Evolutionary conservation across 2,888 invertebrate species (phyloP).

Genomic region (Ophion obscuratus): DNA sequence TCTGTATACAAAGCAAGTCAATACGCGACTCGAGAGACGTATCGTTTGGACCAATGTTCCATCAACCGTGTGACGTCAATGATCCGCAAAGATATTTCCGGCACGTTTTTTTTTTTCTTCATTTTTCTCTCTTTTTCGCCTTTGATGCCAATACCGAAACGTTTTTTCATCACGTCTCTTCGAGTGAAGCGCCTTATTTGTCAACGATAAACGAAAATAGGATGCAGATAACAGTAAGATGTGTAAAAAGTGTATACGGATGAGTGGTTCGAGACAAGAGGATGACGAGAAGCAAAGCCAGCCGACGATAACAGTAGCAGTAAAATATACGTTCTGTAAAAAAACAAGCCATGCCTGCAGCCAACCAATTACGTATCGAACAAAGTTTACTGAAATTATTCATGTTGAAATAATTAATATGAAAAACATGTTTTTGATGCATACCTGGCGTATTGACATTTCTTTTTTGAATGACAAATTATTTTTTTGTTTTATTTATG

Average conservation of each 20-base stretch:
- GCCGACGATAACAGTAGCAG: background rate
- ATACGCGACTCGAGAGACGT: background rate
- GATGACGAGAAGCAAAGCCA: background rate
- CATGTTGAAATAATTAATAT: background rate
- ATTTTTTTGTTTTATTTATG: no score
- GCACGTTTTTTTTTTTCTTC: background rate
- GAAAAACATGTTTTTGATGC: no score
- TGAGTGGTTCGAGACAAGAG: background rate
- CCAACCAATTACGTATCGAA: no score
- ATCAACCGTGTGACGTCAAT: conserved; percentile 56
- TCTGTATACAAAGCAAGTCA: background rate
- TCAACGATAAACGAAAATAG: conserved; percentile 5
- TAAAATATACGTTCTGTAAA: background rate
- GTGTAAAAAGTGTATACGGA: background rate
- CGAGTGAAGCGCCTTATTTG: conserved; percentile 11
- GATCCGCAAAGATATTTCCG: conserved; percentile 34
- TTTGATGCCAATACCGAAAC: conserved; percentile 24
- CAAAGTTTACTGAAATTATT: background rate
- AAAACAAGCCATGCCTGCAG: background rate
- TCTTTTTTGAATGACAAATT: no score
- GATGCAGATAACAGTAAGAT: conserved; percentile 2
- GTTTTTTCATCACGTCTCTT: background rate
- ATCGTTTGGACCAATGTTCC: conserved; percentile 18
- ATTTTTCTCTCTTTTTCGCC: background rate
- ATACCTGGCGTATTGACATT: no score